Conservation (phyloP, 1,140 invertebrate genomes). For the Ctenoplectra terminalis region DNA sequence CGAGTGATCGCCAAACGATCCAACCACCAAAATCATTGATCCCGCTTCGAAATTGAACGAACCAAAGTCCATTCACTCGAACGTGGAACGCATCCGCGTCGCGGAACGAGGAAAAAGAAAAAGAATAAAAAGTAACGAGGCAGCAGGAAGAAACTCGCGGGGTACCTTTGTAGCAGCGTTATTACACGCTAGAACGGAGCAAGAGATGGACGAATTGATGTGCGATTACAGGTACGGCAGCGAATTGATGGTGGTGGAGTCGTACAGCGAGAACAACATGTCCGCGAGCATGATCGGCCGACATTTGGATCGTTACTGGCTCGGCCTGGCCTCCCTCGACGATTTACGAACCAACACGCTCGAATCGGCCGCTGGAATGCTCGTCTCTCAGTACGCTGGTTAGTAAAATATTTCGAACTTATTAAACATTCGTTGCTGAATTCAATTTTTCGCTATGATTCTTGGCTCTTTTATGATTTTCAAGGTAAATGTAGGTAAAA, state of each 20-base stretch:
- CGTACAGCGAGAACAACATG: slow-evolving; percentile 95
- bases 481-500: no score
- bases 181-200: slow-evolving; percentile 27
- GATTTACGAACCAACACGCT: slow-evolving; percentile 96
- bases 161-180: slow-evolving; percentile 7
- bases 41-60: no score
- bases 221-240: slow-evolving; percentile 91
- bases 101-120: background rate
- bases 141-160: background rate
- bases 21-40: no score
- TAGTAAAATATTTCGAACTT: slow-evolving; percentile 64
- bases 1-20: no score
- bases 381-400: slow-evolving; percentile 96
- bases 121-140: no score
- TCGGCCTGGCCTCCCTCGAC: slow-evolving; percentile 94
- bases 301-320: slow-evolving; percentile 90
- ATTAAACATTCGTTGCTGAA: background rate
- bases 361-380: slow-evolving; percentile 94
- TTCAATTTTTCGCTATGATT: background rate
- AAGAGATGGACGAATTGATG: slow-evolving; percentile 13
- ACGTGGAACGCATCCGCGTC: background rate
- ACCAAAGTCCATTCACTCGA: no score
- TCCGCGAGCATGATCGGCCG: slow-evolving; percentile 90
- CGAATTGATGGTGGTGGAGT: slow-evolving; percentile 94
- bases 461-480: background rate